Evolutionary conservation across 2,113 vertebrate species (phyloP), one percentile per base, ranked within the genome.

Genomic region (Glareola pratincola): DNA sequence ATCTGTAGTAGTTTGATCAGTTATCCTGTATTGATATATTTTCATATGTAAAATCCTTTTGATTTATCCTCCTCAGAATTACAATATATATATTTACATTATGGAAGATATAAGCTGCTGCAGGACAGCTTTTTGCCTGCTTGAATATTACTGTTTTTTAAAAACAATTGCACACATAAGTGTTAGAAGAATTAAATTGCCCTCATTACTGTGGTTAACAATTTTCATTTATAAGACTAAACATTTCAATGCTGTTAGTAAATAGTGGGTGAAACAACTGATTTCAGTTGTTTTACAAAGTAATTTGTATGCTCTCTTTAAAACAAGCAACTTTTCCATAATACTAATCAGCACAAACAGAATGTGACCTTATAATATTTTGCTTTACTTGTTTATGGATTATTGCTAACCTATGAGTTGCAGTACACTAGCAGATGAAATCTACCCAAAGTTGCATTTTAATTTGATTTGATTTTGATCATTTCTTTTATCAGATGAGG

Each of bases 401-500:
- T 59, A 71, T 64, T 89, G 48, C 60, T 59, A 85, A 93, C 92
- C 68, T 72, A 27, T 92, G 85, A 73, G 23, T 80, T 78, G 54
- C 62, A 78, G 72, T 66, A 36, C n/a, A 24, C 26, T 20, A 26
- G 69, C 57, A 86, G n/a, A 60, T 57, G 54, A 76, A 91, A 86
- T 19, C 59, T 34, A 26, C 37, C 57, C 72, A 74, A n/a, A 47
- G 45, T 3, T 57, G 21, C 34, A 63, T 79, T 94, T 93, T 75
- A 80, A 71, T 80, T 94, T 92, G 10, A 64, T 86, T 45, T 59
- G 13, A 45, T 75, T 96, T 95, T 88, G 82, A 96, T 90, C 29
- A 23, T 56, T 69, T 92, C 39, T 54, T 79, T 53, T 92, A 76
- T 67, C 62, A 84, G 36, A 45, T 66, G 56, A 69, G 64, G 30